These are phyloP conservation scores for Limnephilus rhombicus DNA, from an alignment of 2,888 invertebrate genomes.

Conservation along the genomic window DNA sequence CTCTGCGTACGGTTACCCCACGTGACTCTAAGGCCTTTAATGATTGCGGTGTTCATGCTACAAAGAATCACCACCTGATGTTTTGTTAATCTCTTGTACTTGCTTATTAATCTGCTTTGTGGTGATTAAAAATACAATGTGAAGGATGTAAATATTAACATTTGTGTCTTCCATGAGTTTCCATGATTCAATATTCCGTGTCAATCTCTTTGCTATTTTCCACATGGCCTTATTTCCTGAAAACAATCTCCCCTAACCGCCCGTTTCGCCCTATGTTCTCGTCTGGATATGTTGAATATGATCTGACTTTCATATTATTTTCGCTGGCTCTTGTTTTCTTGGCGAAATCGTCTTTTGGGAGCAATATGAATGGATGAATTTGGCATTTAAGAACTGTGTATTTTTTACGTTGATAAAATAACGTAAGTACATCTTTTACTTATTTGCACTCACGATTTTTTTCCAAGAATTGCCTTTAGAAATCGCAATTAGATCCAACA, in stretches of 20 bases:
- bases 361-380: conserved; percentile 43
- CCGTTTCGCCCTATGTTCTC: conserved; percentile 26
- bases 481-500: neutral
- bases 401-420: neutral
- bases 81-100: neutral
- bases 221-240: conserved; percentile 11
- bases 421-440: neutral
- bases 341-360: conserved; percentile 39
- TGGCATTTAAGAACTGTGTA: conserved; percentile 3
- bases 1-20: no score
- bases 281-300: conserved; percentile 41
- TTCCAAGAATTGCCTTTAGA: neutral
- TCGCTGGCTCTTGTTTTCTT: conserved; percentile 38
- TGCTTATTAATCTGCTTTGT: neutral
- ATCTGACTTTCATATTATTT: conserved; percentile 50
- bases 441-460: neutral
- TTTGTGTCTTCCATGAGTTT: neutral
- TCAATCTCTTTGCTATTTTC: conserved; percentile 33
- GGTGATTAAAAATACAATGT: neutral
- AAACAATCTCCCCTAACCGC: conserved; percentile 42
- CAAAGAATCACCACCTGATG: neutral
- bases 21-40: neutral
- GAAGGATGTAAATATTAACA: neutral
- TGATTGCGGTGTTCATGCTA: neutral
- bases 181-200: neutral